A percentile compares a stretch with the other conserved stretches of the same genome.
Evolutionary conservation across 2,113 vertebrate genomes (phyloP).

Genomic region (Heterochromis multidens): DNA sequence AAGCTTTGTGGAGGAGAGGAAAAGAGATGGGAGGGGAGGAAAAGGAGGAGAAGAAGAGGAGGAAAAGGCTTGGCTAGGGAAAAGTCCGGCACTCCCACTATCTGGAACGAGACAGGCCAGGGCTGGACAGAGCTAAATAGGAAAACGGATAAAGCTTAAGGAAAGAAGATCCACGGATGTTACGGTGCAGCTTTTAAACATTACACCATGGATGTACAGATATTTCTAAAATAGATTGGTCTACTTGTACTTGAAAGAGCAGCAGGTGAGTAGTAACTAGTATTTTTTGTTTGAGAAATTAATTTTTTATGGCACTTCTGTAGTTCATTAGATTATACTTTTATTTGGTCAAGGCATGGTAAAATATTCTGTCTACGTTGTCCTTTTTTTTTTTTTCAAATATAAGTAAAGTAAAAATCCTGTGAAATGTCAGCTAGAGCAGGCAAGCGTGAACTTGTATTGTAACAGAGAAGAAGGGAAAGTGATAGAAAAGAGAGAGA

Average conservation of each 20-base stretch:
- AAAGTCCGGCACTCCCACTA: conserved; percentile 60
- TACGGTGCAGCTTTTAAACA: neutral
- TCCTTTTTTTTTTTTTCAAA: neutral
- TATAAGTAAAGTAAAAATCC: neutral
- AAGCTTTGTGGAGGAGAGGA: conserved; percentile 75
- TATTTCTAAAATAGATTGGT: neutral
- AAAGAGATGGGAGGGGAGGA: conserved; percentile 65
- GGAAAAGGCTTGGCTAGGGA: conserved; percentile 69
- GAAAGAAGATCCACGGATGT: neutral
- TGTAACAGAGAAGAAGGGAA: neutral
- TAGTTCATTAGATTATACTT: neutral
- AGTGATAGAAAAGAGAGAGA: neutral
- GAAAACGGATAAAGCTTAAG: conserved; percentile 1
- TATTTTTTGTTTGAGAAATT: neutral
- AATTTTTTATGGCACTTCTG: neutral
- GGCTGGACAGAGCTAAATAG: conserved; percentile 10
- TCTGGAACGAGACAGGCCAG: conserved; percentile 37
- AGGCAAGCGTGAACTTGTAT: neutral
- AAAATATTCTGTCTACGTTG: neutral
- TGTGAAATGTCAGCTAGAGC: neutral
- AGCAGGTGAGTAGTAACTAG: conserved; percentile 38
- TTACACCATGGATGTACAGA: conserved; percentile 19
- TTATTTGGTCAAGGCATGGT: neutral
- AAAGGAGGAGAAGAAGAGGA: conserved; percentile 65
- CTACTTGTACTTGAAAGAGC: neutral